Evolutionary conservation across 2,113 vertebrate species (phyloP).

Genomic region (Coregonus clupeaformis): DNA sequence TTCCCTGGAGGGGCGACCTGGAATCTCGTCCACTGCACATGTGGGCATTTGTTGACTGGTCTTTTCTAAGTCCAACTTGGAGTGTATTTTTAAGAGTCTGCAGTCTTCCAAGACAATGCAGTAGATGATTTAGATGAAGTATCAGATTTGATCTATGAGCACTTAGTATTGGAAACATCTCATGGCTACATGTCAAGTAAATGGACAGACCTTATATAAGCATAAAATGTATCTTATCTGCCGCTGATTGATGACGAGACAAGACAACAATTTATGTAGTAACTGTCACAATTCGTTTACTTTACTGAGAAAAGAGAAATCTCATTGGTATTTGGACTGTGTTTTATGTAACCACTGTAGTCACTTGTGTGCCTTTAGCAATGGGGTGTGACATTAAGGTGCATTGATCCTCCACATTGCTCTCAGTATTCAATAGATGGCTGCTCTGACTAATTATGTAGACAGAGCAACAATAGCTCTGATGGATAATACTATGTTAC

Average conservation of each 20-base stretch:
- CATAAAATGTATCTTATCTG: neutral
- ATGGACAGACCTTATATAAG: neutral
- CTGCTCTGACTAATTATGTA: slow-evolving; percentile 18
- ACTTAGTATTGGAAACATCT: neutral
- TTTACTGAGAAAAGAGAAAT: neutral
- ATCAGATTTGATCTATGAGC: neutral
- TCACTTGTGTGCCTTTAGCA: slow-evolving; percentile 20
- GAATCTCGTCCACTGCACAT: slow-evolving; percentile 8
- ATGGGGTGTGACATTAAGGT: slow-evolving; percentile 26
- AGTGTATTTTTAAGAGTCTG: neutral
- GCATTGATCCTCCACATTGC: slow-evolving; percentile 10
- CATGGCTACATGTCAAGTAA: neutral
- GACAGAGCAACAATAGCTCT: slow-evolving; percentile 10
- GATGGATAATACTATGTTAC: neutral
- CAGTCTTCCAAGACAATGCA: neutral
- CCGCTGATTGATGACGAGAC: neutral
- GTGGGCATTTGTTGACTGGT: neutral
- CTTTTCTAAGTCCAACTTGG: neutral
- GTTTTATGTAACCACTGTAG: neutral
- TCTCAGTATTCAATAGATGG: neutral
- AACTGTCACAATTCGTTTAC: neutral
- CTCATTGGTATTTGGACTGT: neutral
- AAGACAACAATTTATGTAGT: neutral
- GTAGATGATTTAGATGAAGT: neutral
- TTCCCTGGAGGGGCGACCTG: neutral